Evolutionary conservation across 1,140 invertebrate genomes (phyloP).

Genomic region (Bombus haemorrhoidalis): DNA sequence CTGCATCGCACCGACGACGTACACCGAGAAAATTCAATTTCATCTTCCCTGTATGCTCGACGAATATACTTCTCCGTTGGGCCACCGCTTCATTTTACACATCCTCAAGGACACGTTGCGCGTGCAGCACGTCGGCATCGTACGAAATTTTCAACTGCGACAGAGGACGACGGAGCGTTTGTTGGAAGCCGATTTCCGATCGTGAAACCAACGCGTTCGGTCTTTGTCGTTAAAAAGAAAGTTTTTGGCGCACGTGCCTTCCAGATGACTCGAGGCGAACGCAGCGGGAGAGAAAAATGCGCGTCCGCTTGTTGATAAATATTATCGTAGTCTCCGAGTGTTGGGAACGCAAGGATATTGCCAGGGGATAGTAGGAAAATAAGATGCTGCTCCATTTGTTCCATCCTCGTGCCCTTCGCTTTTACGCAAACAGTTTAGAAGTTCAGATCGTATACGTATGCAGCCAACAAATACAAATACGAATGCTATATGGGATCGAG

Average conservation of each 20-base stretch:
- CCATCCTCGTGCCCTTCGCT: background rate
- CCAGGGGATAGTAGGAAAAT: background rate
- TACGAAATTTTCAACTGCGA: too few species aligned
- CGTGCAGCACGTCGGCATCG: too few species aligned
- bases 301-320: background rate
- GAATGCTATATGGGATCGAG: too few species aligned
- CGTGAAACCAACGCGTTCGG: too few species aligned
- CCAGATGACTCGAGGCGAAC: conserved; percentile 4
- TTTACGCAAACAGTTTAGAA: background rate
- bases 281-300: conserved; percentile 6
- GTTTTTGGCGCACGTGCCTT: conserved; percentile 9
- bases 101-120: background rate
- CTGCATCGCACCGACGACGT: background rate
- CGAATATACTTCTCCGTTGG: background rate
- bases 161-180: background rate
- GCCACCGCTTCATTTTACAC: background rate
- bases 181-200: background rate
- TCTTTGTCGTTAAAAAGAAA: too few species aligned
- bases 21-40: conserved; percentile 22
- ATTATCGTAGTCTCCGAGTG: background rate
- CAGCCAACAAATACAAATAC: too few species aligned
- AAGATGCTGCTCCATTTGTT: background rate
- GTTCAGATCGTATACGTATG: too few species aligned
- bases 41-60: background rate
- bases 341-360: background rate